Evolutionary conservation across 37 sponge, comb jelly and placozoan species (phyloP).

Genomic region (Beroe forskalii): DNA sequence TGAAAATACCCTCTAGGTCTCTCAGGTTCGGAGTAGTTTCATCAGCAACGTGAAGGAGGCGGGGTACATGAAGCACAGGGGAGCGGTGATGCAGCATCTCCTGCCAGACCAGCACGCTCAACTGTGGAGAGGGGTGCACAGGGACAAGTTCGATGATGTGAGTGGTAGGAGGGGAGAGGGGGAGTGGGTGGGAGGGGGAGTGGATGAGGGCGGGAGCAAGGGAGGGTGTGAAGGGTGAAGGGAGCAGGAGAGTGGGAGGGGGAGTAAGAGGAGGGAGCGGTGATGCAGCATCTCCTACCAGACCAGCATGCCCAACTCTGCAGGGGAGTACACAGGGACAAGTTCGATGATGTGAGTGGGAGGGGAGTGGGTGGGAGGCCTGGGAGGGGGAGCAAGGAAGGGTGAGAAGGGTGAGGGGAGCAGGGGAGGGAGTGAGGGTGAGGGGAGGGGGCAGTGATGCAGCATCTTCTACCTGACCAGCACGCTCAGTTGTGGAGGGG

Average conservation of each 20-base stretch:
- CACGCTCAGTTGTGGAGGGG: slow-evolving; percentile 39
- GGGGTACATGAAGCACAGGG: slow-evolving; percentile 61
- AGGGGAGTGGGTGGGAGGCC: no score
- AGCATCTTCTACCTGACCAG: slow-evolving; percentile 54
- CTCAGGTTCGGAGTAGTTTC: slow-evolving; percentile 49
- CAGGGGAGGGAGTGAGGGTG: slow-evolving; percentile 30
- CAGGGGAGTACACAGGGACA: slow-evolving; percentile 53
- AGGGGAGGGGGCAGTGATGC: slow-evolving; percentile 3
- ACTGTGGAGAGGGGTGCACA: slow-evolving; percentile 39
- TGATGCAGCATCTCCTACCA: slow-evolving; percentile 37
- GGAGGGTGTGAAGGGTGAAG: not conserved
- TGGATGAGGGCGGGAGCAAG: not conserved
- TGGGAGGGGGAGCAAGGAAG: not conserved
- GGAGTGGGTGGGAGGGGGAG: no score
- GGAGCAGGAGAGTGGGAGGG: slow-evolving; percentile 1
- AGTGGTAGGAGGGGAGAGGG: no score
- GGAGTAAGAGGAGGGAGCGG: slow-evolving; percentile 34
- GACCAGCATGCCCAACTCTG: slow-evolving; percentile 50
- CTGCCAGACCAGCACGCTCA: slow-evolving; percentile 43
- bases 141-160: slow-evolving; percentile 65
- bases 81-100: slow-evolving; percentile 38
- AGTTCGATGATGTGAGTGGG: slow-evolving; percentile 57
- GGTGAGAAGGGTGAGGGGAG: not conserved
- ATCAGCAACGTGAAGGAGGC: slow-evolving; percentile 54
- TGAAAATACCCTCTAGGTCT: no score